Base-by-base conservation (phyloP, 2,888 invertebrate species). In the Linyphia triangularis region DNA sequence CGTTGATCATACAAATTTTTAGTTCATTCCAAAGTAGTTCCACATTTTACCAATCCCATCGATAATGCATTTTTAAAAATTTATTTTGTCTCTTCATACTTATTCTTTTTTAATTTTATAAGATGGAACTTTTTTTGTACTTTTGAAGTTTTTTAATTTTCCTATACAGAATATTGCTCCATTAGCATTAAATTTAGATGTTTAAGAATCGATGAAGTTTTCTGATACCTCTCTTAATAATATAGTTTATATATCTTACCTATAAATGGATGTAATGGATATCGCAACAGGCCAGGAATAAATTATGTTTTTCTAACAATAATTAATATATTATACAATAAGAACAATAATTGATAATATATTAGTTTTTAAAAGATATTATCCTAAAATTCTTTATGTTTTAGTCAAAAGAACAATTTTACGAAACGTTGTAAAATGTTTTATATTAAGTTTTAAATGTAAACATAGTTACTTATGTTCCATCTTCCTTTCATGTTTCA, bases 1-100 rank as follows among this genome's bases (percentile, higher is more conserved):
- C 37, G 72, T 83, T 83, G 30, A 51, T 79, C 33, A 77, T 85
- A 77, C 43, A 78, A 85, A 85, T 51, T 79, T 85, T 61, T 85
- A 85, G 85, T 72, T 85, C 67, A 78, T 63, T 33, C 78, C 79
- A 69, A 67, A 85, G 84, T 85, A 89, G 85, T 84, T 89, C n/a
- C 73, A 81, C 84, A 78, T 59, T 72, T 75, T 85, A 28, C 26
- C 26, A 85, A 59, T n/a, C 70, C 72, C 69, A 63, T 22, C 69
- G 77, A 73, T 26, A 37, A 37, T 77, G 77, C 57, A 67, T 69
- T 9, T 85, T 81, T 84, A 19, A 43, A 73, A 65, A 37, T 19
- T 82, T 59, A 19, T 57, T 65, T 70, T 72, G 16, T 78, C 22
- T 9, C 61, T 73, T 30, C n/a, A 24, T 33, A 37, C 30, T 57